A percentile compares a stretch with the other conserved stretches of the same genome.
These are phyloP conservation scores for Lasioglossum vierecki DNA, from an alignment of 2,888 invertebrate species.

Conservation along the genomic window DNA sequence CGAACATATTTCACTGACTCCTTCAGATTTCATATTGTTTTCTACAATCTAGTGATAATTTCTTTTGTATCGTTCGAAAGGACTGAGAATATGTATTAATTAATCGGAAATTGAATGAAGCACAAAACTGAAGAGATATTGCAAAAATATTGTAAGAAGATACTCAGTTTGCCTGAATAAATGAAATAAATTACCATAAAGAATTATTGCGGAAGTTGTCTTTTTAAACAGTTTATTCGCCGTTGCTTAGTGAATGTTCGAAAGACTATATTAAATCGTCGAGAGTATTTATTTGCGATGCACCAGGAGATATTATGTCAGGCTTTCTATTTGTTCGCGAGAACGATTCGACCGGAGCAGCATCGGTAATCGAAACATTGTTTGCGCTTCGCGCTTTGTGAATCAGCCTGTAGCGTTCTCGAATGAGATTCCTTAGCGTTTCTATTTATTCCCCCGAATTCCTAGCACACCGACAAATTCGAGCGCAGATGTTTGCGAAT, in stretches of 20 bases:
- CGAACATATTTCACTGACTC: too few relatives aligned
- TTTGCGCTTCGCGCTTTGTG: background rate
- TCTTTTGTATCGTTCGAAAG: too few relatives aligned
- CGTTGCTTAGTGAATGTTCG: background rate
- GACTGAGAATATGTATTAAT: too few relatives aligned
- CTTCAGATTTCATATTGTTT: too few relatives aligned
- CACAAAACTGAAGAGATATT: too few relatives aligned
- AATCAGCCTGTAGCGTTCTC: background rate
- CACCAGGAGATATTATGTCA: background rate
- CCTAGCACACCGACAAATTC: constrained; percentile 33
- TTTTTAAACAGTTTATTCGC: background rate
- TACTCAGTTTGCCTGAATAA: too few relatives aligned
- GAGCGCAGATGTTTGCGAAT: constrained; percentile 14
- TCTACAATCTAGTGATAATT: too few relatives aligned
- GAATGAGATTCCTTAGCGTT: constrained; percentile 13
- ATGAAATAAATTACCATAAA: background rate
- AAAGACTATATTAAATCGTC: background rate
- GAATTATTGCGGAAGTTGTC: too few relatives aligned
- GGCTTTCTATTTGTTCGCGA: background rate
- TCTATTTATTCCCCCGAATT: constrained; percentile 30
- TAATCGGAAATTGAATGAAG: too few relatives aligned
- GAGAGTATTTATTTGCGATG: background rate
- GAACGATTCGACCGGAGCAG: background rate
- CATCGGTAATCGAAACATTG: constrained; percentile 9
- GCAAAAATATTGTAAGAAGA: too few relatives aligned